Evolutionary conservation across 1,140 invertebrate genomes (phyloP).

Genomic region (Neoseiulus cucumeris): DNA sequence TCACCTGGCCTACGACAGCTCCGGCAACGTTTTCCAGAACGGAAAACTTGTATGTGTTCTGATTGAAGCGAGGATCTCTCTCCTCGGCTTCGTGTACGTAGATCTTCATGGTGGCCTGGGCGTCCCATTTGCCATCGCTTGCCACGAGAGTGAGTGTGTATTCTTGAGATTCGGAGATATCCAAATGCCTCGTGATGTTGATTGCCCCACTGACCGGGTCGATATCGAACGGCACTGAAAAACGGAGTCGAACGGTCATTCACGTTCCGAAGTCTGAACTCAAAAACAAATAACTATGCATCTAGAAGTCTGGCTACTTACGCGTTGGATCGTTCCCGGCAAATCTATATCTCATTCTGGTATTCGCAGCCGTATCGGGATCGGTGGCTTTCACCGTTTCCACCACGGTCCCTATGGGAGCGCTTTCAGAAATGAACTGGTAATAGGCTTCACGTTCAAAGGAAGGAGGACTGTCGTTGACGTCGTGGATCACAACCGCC

Average conservation of each 20-base stretch:
- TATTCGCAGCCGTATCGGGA: slow-evolving; percentile 27
- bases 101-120: slow-evolving; percentile 19
- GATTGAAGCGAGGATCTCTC: slow-evolving; percentile 21
- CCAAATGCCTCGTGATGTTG: slow-evolving; percentile 51
- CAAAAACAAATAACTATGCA: too few species aligned
- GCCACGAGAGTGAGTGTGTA: slow-evolving; percentile 21
- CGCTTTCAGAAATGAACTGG: slow-evolving; percentile 27
- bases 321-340: slow-evolving; percentile 12
- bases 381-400: slow-evolving; percentile 29
- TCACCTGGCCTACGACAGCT: slow-evolving; percentile 47
- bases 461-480: slow-evolving; percentile 30
- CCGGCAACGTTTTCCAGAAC: slow-evolving; percentile 54
- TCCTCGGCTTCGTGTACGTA: slow-evolving; percentile 22
- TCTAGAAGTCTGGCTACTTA: not conserved
- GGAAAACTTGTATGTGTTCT: slow-evolving; percentile 33
- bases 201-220: slow-evolving; percentile 70
- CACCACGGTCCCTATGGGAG: slow-evolving; percentile 23
- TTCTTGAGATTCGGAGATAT: slow-evolving; percentile 38
- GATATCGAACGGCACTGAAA: slow-evolving; percentile 64
- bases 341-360: slow-evolving; percentile 28
- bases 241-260: too few species aligned
- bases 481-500: slow-evolving; percentile 31
- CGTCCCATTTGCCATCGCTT: slow-evolving; percentile 22
- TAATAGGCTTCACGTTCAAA: slow-evolving; percentile 26
- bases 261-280: too few species aligned